These are phyloP conservation scores for Bovichtus variegatus DNA, from an alignment of 2,797 vertebrate species.

Conservation along the genomic window DNA sequence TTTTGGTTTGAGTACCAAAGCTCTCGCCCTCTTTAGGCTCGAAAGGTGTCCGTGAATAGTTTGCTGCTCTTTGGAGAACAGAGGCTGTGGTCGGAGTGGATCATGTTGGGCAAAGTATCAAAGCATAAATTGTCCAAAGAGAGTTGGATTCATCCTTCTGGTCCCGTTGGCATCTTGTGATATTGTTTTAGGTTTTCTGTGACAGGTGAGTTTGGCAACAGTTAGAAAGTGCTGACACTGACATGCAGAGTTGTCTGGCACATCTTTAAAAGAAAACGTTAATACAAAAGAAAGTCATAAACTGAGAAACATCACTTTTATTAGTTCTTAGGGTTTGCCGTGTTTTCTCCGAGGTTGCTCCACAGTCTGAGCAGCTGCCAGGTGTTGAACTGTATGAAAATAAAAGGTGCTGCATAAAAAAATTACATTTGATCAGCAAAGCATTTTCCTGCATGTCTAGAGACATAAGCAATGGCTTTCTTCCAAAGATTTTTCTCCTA, in stretches of 20 bases:
- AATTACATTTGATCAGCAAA: conserved; percentile 14
- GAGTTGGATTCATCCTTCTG: neutral
- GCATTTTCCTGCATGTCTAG: neutral
- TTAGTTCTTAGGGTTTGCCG: neutral
- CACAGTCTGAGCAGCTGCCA: neutral
- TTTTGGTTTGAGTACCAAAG: neutral
- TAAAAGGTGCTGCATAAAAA: neutral
- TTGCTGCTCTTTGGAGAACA: neutral
- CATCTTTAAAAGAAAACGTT: neutral
- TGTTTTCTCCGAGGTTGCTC: neutral
- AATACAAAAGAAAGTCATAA: neutral
- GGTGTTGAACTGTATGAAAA: conserved; percentile 1
- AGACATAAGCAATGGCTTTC: neutral
- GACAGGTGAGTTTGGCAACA: neutral
- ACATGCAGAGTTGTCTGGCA: neutral
- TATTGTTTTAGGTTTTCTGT: no score
- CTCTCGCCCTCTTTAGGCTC: neutral
- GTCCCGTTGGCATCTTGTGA: no score
- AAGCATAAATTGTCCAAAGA: neutral
- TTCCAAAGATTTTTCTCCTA: neutral
- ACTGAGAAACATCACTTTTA: neutral
- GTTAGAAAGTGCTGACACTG: neutral
- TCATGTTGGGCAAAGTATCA: neutral
- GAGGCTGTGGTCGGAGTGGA: neutral
- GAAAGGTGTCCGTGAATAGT: neutral